A percentile compares a stretch with the other conserved stretches of the same genome.
Conservation (phyloP, 2,888 invertebrate genomes). For the Papilio demoleus region DNA sequence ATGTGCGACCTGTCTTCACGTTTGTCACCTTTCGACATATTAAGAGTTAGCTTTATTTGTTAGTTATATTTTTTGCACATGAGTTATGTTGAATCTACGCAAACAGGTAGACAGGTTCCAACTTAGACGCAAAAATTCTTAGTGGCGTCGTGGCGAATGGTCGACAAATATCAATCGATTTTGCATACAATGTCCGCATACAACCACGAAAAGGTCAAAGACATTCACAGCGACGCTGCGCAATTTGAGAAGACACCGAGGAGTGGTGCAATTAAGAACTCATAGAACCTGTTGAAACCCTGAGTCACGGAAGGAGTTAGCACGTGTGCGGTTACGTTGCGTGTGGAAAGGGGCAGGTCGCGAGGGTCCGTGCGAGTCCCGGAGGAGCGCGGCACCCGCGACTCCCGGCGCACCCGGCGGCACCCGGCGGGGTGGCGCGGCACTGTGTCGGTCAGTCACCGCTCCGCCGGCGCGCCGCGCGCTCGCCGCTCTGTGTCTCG, state of each 20-base stretch:
- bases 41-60: too few species aligned
- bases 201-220: constrained; percentile 43
- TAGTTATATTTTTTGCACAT: too few species aligned
- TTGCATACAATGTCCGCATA: constrained; percentile 43
- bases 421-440: constrained; percentile 76
- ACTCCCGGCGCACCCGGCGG: constrained; percentile 76
- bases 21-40: too few species aligned
- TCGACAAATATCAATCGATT: constrained; percentile 42
- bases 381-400: constrained; percentile 80
- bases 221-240: constrained; percentile 36
- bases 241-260: constrained; percentile 35
- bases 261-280: constrained; percentile 46
- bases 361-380: constrained; percentile 67
- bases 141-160: constrained; percentile 40
- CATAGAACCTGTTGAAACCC: constrained; percentile 55
- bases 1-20: too few species aligned
- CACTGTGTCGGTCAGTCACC: constrained; percentile 83
- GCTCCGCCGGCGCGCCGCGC: constrained; percentile 77
- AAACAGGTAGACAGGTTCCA: not conserved
- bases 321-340: constrained; percentile 59
- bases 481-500: constrained; percentile 62
- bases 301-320: constrained; percentile 49
- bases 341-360: constrained; percentile 51
- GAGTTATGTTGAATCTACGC: not conserved
- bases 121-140: constrained; percentile 8